Evolutionary conservation across 2,888 invertebrate genomes (phyloP).

Genomic region (Serrognathus titanus): DNA sequence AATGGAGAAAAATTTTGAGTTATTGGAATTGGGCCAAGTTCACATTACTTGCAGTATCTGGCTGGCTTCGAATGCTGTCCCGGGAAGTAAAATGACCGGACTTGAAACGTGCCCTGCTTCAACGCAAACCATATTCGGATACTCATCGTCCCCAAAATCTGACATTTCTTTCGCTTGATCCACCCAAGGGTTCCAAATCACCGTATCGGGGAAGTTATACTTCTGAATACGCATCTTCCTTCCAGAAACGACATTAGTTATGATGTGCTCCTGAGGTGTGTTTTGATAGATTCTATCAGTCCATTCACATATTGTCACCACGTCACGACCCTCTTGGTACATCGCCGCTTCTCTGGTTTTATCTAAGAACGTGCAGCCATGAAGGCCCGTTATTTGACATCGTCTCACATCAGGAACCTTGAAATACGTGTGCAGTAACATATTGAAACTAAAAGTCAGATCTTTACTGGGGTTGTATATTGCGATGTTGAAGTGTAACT

Average conservation of each 20-base stretch:
- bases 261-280: constrained; percentile 88
- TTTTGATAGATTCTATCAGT: constrained; percentile 92
- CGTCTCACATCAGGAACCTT: constrained; percentile 91
- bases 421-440: constrained; percentile 92
- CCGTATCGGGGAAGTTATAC: constrained; percentile 93
- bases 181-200: constrained; percentile 96
- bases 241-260: constrained; percentile 88
- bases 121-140: constrained; percentile 94
- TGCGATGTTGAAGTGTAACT: constrained; percentile 88
- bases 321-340: constrained; percentile 87
- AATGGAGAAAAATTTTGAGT: constrained; percentile 22
- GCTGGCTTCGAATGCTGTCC: constrained; percentile 89
- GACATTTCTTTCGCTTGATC: constrained; percentile 89
- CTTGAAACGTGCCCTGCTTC: constrained; percentile 89
- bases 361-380: constrained; percentile 73
- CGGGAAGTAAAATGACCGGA: constrained; percentile 82
- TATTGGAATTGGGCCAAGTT: constrained; percentile 20
- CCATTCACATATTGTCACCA: constrained; percentile 87
- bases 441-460: constrained; percentile 85
- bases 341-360: constrained; percentile 81
- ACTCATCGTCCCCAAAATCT: constrained; percentile 96
- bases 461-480: constrained; percentile 93
- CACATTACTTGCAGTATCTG: constrained; percentile 77
- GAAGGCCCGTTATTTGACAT: constrained; percentile 88
- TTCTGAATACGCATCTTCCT: constrained; percentile 91